phyloP scores from a whole-genome alignment of 2,888 invertebrate genomes.

The Matsumyia berberina region DNA sequence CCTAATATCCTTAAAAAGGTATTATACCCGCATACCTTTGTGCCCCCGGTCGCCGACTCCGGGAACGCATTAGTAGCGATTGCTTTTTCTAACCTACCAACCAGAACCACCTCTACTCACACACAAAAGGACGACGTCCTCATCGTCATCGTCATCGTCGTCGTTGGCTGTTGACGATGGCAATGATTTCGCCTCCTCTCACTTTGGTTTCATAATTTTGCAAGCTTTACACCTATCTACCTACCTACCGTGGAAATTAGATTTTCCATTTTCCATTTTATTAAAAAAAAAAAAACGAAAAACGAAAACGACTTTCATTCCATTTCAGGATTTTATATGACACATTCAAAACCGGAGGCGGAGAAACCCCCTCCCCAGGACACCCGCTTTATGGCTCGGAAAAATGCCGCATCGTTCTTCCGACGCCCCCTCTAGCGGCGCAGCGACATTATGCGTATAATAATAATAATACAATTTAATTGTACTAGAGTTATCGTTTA shows the following conservation, averaged over 20 bases:
- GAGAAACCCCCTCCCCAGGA: background rate
- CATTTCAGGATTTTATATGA: constrained; percentile 57
- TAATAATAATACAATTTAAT: constrained; percentile 69
- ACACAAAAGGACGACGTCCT: background rate
- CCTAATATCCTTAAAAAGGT: constrained; percentile 43
- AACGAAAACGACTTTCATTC: constrained; percentile 34
- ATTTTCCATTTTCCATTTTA: constrained; percentile 39
- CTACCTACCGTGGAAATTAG: constrained; percentile 60
- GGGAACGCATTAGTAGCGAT: constrained; percentile 36
- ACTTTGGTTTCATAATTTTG: constrained; percentile 50
- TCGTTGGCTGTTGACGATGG: constrained; percentile 15
- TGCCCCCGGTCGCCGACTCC: constrained; percentile 1
- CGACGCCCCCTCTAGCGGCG: constrained; percentile 37
- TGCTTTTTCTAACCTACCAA: constrained; percentile 12
- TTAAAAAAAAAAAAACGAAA: constrained; percentile 27
- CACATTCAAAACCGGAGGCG: constrained; percentile 39
- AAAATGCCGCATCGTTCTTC: constrained; percentile 36
- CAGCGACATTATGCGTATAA: constrained; percentile 61
- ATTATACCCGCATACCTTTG: constrained; percentile 36
- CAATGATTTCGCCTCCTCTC: constrained; percentile 26
- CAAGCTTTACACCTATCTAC: constrained; percentile 42
- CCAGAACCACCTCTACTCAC: background rate
- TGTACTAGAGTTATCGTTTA: constrained; percentile 58
- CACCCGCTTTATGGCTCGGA: constrained; percentile 21
- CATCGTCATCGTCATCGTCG: background rate